Percentiles rank a stretch among this genome's conserved stretches.
phyloP scores from a whole-genome alignment of 2,888 invertebrate species.

The Hirtodrosophila histrioides region DNA sequence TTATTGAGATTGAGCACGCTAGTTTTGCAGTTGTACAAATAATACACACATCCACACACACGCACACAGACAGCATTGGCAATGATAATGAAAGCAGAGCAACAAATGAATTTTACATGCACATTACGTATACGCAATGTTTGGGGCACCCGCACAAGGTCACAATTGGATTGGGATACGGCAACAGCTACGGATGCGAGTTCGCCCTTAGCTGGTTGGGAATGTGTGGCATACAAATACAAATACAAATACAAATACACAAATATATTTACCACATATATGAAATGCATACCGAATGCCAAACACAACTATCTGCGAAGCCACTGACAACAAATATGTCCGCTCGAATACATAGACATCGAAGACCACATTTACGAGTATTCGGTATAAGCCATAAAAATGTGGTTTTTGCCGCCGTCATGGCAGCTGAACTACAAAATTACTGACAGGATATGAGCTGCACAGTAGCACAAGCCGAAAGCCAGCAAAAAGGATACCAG shows the following conservation, averaged over 20 bases:
- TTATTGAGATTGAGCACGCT: conserved; percentile 24
- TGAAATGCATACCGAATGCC: conserved; percentile 18
- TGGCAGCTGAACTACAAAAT: conserved; percentile 40
- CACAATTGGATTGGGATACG: conserved; percentile 15
- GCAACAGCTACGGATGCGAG: conserved; percentile 3
- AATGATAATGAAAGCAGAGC: conserved; percentile 62
- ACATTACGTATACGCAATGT: conserved; percentile 53
- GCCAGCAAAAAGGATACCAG: conserved; percentile 1
- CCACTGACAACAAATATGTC: background rate
- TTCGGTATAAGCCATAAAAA: conserved; percentile 18
- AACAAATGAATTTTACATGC: conserved; percentile 30
- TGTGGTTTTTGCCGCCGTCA: conserved; percentile 9
- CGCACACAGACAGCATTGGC: conserved; percentile 30
- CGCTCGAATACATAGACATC: background rate
- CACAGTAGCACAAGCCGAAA: conserved; percentile 15
- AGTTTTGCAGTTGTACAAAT: conserved; percentile 5
- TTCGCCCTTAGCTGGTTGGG: conserved; percentile 9
- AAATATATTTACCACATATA: background rate
- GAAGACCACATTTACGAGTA: background rate
- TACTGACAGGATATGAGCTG: conserved; percentile 34
- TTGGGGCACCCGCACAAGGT: conserved; percentile 21
- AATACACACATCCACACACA: background rate
- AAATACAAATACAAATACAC: conserved; percentile 1
- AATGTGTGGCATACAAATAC: conserved; percentile 1
- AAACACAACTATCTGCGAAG: background rate